Base-by-base conservation (phyloP, 1,140 invertebrate genomes). In the Phenacoccus solenopsis region DNA sequence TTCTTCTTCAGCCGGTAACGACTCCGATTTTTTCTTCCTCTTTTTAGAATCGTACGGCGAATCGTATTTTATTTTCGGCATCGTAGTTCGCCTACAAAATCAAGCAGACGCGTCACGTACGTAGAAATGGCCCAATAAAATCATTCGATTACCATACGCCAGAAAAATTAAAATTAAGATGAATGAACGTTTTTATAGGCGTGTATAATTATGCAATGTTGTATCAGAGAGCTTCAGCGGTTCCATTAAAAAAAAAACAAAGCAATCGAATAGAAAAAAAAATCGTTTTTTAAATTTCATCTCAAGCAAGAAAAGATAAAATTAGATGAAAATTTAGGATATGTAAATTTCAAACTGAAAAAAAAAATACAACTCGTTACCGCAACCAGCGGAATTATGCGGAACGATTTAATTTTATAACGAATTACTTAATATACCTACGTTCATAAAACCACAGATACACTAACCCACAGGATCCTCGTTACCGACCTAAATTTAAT, bases 1-100 rank as follows among this genome's bases (percentile, higher is more conserved):
- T 25, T 64, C 59, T 64, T 64, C 59, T 9, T 9, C 59, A 4
- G 7, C 21, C 16, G 59, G 59, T 16, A 64, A 25, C 2, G 59
- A 22, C 1, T 64, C 59, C 16, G 59, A 64, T 64, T 64, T 64
- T 16, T 64, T 64, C 16, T 64, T 64, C 59, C 25, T 64, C 59
- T 64, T 64, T 24, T 64, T 64, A 9, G 10, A 3, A 25, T 64
- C 59, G 59, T 27, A 24, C 22, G 59, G 59, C 2, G 59, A 64
- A 25, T 64, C 59, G 59, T 64, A 64, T 64, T 64, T 64, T 27
- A 64, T 64, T 64, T 64, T 64, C 10, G 59, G 59, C 59, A 64
- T 64, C 2, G 59, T 64, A 24, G 59, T 64, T 27, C 20, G 22
- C 25, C 59, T 64, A 27, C 5, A 64, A 24, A 64, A 24, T 13